A percentile compares a stretch with the other conserved stretches of the same genome.
phyloP scores from a whole-genome alignment of 2,113 vertebrate species.

The Channa argus region DNA sequence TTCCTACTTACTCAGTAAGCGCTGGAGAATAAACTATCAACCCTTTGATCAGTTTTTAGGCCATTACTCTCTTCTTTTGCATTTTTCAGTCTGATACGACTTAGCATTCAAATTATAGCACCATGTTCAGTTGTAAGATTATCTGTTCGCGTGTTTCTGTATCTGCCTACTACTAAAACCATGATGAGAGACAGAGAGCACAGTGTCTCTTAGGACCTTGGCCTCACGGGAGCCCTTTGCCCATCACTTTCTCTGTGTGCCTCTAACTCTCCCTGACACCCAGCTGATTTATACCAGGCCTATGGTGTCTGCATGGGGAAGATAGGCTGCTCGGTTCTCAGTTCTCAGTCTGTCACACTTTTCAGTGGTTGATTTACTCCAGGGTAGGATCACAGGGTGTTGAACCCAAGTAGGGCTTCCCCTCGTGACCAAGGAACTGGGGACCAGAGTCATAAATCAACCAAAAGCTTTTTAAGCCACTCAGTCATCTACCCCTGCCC shows the following conservation, averaged over 20 bases:
- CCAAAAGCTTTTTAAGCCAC: slow-evolving; percentile 62
- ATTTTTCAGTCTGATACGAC: slow-evolving; percentile 8
- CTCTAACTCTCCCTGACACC: slow-evolving; percentile 33
- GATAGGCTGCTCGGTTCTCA: slow-evolving; percentile 4
- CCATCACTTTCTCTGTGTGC: slow-evolving; percentile 39
- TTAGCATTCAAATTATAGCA: slow-evolving; percentile 15
- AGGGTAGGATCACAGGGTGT: slow-evolving; percentile 53
- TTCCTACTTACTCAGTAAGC: neutral
- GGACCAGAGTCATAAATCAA: slow-evolving; percentile 70
- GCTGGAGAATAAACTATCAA: neutral
- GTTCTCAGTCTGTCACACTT: slow-evolving; percentile 33
- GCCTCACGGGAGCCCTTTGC: slow-evolving; percentile 57
- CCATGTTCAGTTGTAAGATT: slow-evolving; percentile 17
- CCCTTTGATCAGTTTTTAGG: neutral
- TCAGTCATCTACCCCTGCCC: slow-evolving; percentile 41
- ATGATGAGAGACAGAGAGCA: slow-evolving; percentile 46
- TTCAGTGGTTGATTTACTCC: slow-evolving; percentile 69
- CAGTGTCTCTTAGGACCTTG: slow-evolving; percentile 25
- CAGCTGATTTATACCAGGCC: slow-evolving; percentile 64
- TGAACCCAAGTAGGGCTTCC: slow-evolving; percentile 32
- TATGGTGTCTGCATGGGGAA: neutral
- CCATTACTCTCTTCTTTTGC: neutral
- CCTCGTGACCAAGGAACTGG: slow-evolving; percentile 28
- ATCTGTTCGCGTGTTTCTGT: neutral
- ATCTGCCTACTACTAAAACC: slow-evolving; percentile 29